Evolutionary conservation across 2,888 invertebrate genomes (phyloP).

Genomic region (Eledona agricola): DNA sequence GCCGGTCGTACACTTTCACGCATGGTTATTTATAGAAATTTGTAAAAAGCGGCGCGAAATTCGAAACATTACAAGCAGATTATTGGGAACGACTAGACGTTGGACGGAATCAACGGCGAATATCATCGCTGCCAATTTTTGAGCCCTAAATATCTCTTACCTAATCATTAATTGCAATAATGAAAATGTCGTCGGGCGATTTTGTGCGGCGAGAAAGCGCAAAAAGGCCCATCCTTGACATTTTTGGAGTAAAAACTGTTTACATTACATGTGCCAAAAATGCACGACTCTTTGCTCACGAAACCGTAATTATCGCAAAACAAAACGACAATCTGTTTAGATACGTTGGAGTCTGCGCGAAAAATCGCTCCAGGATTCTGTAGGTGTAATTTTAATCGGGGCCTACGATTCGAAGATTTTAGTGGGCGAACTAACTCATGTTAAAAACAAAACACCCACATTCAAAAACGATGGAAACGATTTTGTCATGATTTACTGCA

Average conservation of each 20-base stretch:
- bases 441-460: constrained; percentile 15
- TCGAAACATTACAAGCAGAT: constrained; percentile 32
- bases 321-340: no score
- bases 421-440: constrained; percentile 24
- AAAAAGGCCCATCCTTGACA: no score
- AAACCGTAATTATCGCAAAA: no score
- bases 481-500: no score
- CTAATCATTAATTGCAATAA: constrained; percentile 35
- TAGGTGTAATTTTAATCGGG: constrained; percentile 19
- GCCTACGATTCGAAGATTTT: constrained; percentile 19
- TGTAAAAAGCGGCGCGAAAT: constrained; percentile 41
- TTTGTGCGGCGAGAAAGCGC: no score
- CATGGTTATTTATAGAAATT: constrained; percentile 30
- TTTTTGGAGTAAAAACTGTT: no score
- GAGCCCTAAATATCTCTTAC: constrained; percentile 39
- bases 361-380: no score
- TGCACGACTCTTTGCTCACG: no score
- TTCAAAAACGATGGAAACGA: no score
- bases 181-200: constrained; percentile 7
- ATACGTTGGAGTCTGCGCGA: no score
- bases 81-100: constrained; percentile 24
- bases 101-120: constrained; percentile 31
- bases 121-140: constrained; percentile 44
- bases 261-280: no score
- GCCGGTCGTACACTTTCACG: constrained; percentile 43